Conservation (phyloP, 2,113 vertebrate genomes). For the Crotalus tigris region DNA sequence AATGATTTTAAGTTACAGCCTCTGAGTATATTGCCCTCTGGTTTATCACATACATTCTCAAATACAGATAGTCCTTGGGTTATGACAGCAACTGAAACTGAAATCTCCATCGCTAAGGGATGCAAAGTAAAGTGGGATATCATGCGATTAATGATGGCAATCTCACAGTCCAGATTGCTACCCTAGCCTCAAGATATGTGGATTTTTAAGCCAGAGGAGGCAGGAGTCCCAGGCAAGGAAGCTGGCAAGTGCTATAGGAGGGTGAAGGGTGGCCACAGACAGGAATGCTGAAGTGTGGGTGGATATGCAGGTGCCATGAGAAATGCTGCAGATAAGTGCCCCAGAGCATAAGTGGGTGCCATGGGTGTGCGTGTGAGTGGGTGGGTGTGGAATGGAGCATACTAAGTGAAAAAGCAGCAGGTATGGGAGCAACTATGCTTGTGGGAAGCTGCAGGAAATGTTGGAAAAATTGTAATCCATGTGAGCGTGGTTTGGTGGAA, state of each 20-base stretch:
- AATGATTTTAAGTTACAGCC: background rate
- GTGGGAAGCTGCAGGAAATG: background rate
- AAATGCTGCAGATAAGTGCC: background rate
- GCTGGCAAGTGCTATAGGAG: background rate
- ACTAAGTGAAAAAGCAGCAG: background rate
- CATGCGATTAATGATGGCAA: background rate
- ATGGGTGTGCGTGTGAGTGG: no score
- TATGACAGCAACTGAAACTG: background rate
- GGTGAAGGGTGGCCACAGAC: background rate
- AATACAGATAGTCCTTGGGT: background rate
- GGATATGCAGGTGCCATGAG: background rate
- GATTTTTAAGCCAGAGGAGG: background rate
- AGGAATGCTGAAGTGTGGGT: background rate
- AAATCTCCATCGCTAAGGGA: background rate
- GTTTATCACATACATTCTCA: background rate
- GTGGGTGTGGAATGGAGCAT: background rate
- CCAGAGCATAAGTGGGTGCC: background rate
- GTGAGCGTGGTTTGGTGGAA: background rate
- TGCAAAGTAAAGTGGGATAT: background rate
- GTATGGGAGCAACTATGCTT: background rate
- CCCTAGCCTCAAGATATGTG: background rate
- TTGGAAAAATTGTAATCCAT: background rate
- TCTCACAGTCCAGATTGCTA: background rate
- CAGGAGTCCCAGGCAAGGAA: background rate
- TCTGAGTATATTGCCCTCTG: background rate